Base-by-base conservation (phyloP, 2,888 invertebrate genomes). In the Tachystola acroxantha region DNA sequence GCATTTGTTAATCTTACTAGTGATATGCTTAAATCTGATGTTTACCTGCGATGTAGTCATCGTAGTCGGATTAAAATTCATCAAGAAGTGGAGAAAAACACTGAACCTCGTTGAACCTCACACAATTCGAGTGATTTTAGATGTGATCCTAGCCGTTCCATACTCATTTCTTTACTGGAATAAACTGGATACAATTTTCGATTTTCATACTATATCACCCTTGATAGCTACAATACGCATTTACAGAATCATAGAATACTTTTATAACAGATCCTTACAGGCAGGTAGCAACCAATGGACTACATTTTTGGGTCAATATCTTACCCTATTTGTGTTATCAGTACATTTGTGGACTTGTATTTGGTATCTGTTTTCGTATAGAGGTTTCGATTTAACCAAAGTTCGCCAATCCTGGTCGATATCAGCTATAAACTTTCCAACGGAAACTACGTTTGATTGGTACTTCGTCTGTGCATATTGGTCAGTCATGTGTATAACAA, bases 211-310 rank as follows among this genome's bases (percentile, higher is more conserved):
- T 1, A 67, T 84, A 41, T 74, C 76, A 24, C 84, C 88, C 13
- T 36, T 84, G 22, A 60, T 77, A 29, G 77, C 84, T 5, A 67
- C 75, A 2, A 46, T 80, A 34, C 71, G 88, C 26, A 65, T 79
- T 0, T 81, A 82, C 34, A 75, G 84, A 50, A 73, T 88, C 30
- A 50, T 82, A 32, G 69, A 75, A 51, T 84, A 79, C 51, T 80
- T 84, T 50, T 76, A 74, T 32, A 58, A 68, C 11, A 78, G 73
- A 61, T 75, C 78, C n/a, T 74, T 78, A 7, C 73, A 77, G 66
- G 81, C 85, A 19, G 85, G 87, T 12, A 78, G 80, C 36, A 85
- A 85, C 52, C 87, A 85, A 51, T 85, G 85, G 80, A 77, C 77
- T 10, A 79, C 80, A 13, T 87, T 87, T 50, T 57, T 87, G 29